Evolutionary conservation across 2,888 invertebrate genomes (phyloP).

Genomic region (Drosophila pseudotakahashii): DNA sequence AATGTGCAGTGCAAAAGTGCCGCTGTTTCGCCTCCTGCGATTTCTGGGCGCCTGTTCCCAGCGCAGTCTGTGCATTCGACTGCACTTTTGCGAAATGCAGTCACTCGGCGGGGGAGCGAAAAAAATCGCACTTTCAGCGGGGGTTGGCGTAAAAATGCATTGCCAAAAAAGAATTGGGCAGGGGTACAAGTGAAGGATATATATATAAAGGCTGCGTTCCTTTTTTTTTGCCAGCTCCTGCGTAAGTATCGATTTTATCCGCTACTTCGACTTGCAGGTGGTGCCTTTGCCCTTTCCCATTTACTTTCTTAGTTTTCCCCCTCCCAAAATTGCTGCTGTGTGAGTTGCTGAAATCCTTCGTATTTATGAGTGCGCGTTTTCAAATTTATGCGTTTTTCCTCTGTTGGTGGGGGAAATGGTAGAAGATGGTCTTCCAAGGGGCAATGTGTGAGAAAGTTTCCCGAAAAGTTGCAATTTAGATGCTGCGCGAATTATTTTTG

Average conservation of each 20-base stretch:
- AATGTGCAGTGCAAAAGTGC: conserved; percentile 33
- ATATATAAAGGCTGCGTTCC: not conserved
- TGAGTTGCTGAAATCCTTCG: conserved; percentile 36
- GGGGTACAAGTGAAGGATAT: not conserved
- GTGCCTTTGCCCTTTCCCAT: not conserved
- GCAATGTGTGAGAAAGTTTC: conserved; percentile 57
- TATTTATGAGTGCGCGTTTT: conserved; percentile 45
- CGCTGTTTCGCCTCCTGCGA: conserved; percentile 17
- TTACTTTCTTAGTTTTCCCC: conserved; percentile 4
- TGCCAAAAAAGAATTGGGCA: conserved; percentile 7
- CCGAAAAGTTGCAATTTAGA: conserved; percentile 54
- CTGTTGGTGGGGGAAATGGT: not conserved
- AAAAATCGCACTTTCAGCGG: conserved; percentile 41
- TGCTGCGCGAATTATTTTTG: conserved; percentile 61
- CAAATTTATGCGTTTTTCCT: conserved; percentile 43
- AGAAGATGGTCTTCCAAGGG: conserved; percentile 7
- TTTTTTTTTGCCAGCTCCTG: conserved; percentile 21
- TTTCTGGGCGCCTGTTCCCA: conserved; percentile 72
- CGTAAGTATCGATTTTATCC: conserved; percentile 63
- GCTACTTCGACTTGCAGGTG: conserved; percentile 36
- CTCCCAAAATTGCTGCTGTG: not conserved
- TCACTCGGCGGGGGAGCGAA: conserved; percentile 26
- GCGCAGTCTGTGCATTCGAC: conserved; percentile 75
- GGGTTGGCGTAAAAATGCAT: conserved; percentile 55
- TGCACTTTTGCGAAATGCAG: conserved; percentile 70